Percentiles rank a stretch among this genome's conserved stretches.
phyloP scores from a whole-genome alignment of 53 echinoderm and acorn worm species.

The Henricia sp. region DNA sequence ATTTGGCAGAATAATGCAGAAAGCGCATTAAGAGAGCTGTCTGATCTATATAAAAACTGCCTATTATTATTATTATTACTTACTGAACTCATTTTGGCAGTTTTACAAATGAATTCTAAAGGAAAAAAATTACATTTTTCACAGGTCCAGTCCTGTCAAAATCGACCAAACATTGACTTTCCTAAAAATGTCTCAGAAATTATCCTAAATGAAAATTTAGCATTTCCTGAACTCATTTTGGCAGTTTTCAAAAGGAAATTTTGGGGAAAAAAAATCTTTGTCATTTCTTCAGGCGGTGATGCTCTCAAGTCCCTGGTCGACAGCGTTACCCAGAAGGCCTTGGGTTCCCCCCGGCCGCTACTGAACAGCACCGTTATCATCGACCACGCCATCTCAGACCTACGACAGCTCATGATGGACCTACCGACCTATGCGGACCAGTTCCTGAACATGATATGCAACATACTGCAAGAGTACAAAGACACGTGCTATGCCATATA shows the following conservation, averaged over 20 bases:
- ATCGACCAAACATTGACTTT: no score
- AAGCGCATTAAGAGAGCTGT: no score
- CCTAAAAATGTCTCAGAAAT: no score
- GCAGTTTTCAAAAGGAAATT: no score
- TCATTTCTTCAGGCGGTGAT: no score
- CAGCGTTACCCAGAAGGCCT: slow-evolving; percentile 77
- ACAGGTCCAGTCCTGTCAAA: no score
- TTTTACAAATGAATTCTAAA: neutral
- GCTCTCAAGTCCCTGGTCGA: slow-evolving; percentile 79
- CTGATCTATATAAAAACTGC: no score
- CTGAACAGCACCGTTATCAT: slow-evolving; percentile 84
- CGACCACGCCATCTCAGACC: slow-evolving; percentile 86
- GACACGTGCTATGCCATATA: slow-evolving; percentile 94
- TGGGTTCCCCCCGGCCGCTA: slow-evolving; percentile 84
- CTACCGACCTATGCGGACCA: slow-evolving; percentile 94
- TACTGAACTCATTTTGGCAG: neutral
- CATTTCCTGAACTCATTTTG: no score
- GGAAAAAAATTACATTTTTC: no score
- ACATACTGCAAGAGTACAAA: slow-evolving; percentile 94
- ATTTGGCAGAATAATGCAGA: no score
- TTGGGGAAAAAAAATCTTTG: no score
- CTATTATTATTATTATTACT: neutral
- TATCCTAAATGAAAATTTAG: no score
- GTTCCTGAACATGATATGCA: slow-evolving; percentile 94
- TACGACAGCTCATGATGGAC: slow-evolving; percentile 85